phyloP scores from a whole-genome alignment of 2,113 vertebrate genomes.

The Malurus elegans region DNA sequence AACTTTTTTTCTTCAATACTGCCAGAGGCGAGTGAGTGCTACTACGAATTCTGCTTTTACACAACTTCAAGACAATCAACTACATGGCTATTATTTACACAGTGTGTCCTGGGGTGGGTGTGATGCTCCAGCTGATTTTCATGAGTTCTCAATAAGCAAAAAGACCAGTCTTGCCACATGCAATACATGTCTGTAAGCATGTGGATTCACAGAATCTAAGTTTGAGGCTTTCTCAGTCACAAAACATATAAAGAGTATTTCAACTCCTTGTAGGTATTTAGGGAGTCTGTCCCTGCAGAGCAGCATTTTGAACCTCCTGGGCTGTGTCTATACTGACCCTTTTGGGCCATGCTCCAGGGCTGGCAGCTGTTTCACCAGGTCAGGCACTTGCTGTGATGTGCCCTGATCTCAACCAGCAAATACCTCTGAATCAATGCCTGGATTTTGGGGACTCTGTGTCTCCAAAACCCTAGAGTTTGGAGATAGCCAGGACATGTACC shows the following conservation, averaged over 20 bases:
- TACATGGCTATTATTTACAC: background rate
- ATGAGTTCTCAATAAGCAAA: background rate
- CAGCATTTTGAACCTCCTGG: background rate
- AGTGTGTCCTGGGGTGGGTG: rapidly evolving
- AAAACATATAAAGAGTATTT: background rate
- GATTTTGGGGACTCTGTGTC: background rate
- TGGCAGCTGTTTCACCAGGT: background rate
- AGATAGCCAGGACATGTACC: background rate
- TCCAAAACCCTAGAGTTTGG: background rate
- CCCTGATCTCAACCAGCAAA: background rate
- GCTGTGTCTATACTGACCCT: background rate
- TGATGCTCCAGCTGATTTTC: background rate
- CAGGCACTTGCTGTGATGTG: background rate
- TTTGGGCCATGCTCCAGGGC: background rate
- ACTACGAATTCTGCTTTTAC: background rate
- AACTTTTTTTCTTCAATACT: conserved; percentile 73
- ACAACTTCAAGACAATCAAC: background rate
- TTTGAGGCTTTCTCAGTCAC: background rate
- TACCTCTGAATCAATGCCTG: background rate
- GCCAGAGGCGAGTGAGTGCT: background rate
- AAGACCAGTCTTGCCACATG: background rate
- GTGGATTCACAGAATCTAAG: background rate
- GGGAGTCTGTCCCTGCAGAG: background rate
- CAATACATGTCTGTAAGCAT: background rate
- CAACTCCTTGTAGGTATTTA: background rate